Evolutionary conservation across 2,888 invertebrate genomes (phyloP), one percentile per base, ranked within the genome.

Genomic region (Cynaeus angustus): DNA sequence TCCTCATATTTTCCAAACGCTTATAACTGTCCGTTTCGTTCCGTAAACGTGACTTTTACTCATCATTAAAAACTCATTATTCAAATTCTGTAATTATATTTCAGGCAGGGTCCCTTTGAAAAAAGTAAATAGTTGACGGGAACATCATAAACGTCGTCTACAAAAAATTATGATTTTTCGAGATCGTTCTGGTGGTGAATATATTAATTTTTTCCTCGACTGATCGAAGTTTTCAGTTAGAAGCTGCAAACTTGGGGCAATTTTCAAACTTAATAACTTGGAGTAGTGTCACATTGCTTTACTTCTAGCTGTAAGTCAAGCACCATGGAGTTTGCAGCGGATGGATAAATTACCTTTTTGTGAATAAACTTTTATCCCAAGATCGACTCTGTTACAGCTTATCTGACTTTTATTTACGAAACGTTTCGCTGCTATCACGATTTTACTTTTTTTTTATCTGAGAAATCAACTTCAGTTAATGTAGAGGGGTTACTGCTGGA

Each of bases 1-100:
- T 41, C n/a, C 41, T 3, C 12, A 16, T 37, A 30, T 53, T 56
- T 10, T 9, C 62, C 62, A 26, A 55, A 45, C 28, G 28, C 28
- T 28, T 14, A 53, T 53, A 65, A 65, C 43, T 66, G 66, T 66
- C 45, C 28, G 43, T 16, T 50, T 43, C 58, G 59, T 58, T 66
- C 53, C 59, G 38, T 59, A 67, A 67, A 52, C 59, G 59, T 67
- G 66, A 67, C 66, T 67, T 67, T 67, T 50, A 48, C 56, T 56
- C 66, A 67, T 73, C 75, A 75, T 75, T 74, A 75, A 75, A 75
- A 75, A 70, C 45, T 58, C 75, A 75, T 75, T 75, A 75, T 72
- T 75, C 72, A 70, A 71, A 68, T 64, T 59, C 38, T 26, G 13
- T 59, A 70, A 70, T 70, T 66, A 65, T 61, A 48, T 70, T 59